A percentile compares a stretch with the other conserved stretches of the same genome.
Conservation (phyloP, 2,888 invertebrate species). For the Fissipunctia ypsillon region DNA sequence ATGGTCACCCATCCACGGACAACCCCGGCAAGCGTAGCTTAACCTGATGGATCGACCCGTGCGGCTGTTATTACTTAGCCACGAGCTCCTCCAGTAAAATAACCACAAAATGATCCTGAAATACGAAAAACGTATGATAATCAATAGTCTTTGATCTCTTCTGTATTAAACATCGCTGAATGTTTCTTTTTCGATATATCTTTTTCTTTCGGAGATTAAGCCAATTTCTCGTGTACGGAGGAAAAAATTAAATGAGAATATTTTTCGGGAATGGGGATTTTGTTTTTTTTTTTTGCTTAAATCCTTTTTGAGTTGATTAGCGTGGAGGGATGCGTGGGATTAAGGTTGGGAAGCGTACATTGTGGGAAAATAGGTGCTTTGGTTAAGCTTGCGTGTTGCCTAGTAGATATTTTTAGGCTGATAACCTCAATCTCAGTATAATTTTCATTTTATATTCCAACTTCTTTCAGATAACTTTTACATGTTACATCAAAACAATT, state of each 20-base stretch:
- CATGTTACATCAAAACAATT: background rate
- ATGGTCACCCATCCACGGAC: too few species aligned
- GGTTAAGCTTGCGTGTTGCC: background rate
- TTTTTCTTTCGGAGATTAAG: constrained; percentile 59
- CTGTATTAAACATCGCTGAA: constrained; percentile 58
- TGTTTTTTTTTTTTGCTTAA: constrained; percentile 23
- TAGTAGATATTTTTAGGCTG: background rate
- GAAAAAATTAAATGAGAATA: constrained; percentile 52
- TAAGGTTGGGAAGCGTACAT: background rate
- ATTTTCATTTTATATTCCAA: background rate
- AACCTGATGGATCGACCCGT: too few species aligned
- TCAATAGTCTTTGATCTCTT: constrained; percentile 68
- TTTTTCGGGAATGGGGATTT: constrained; percentile 29
- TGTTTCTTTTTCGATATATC: constrained; percentile 52
- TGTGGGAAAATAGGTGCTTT: constrained; percentile 13
- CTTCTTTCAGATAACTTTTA: background rate
- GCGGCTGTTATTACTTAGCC: too few species aligned
- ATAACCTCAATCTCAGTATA: background rate
- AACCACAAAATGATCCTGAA: constrained; percentile 57
- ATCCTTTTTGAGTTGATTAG: constrained; percentile 49
- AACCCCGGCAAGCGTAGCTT: too few species aligned
- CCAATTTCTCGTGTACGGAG: constrained; percentile 53
- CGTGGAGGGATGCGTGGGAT: background rate
- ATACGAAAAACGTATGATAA: constrained; percentile 60
- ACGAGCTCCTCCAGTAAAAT: too few species aligned